Evolutionary conservation across 2,888 invertebrate genomes (phyloP).

Genomic region (Tupiocoris notatus): DNA sequence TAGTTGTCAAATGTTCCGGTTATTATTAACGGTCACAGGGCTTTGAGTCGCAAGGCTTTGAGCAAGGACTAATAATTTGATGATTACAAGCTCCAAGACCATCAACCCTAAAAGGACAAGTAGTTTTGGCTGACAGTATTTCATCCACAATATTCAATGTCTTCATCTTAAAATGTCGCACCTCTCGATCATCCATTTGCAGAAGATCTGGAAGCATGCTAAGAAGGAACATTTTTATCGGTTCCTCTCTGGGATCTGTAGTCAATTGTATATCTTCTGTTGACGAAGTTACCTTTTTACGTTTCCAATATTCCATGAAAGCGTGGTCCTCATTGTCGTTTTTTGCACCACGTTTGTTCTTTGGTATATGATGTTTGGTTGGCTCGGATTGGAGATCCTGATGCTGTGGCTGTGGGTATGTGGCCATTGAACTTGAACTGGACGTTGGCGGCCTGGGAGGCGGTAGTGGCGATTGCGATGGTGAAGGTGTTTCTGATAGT

Average conservation of each 20-base stretch:
- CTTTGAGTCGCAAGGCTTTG: no score
- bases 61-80: no score
- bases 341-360: background rate
- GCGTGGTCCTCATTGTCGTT: background rate
- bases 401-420: background rate
- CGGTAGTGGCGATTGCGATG: no score
- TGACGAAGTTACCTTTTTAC: background rate
- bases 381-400: background rate
- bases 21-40: no score
- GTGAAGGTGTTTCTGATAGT: background rate
- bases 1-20: no score
- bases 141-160: slow-evolving; percentile 5
- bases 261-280: no score
- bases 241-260: slow-evolving; percentile 4
- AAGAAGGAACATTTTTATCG: slow-evolving; percentile 24
- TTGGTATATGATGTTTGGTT: background rate
- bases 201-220: slow-evolving; percentile 22
- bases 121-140: background rate
- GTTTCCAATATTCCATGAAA: background rate
- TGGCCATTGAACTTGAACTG: background rate
- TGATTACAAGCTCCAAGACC: no score
- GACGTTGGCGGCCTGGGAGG: background rate
- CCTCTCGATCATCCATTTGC: slow-evolving; percentile 2
- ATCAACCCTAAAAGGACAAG: no score
- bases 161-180: slow-evolving; percentile 15